These are phyloP conservation scores for Fulmarus glacialis DNA, from an alignment of 2,113 vertebrate species.

Conservation along the genomic window DNA sequence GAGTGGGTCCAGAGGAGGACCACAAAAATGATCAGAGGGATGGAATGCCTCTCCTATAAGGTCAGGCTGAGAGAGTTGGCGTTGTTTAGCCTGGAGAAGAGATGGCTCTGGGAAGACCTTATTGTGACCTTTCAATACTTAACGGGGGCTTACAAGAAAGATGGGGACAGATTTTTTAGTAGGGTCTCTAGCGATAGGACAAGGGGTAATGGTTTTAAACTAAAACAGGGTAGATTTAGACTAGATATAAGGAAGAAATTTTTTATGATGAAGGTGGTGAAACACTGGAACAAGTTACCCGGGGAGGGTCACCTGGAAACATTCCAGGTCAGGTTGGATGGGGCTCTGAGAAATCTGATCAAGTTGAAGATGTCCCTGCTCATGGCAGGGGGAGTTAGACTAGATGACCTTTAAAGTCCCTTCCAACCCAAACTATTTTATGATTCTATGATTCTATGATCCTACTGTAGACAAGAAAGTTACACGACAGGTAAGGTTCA, in stretches of 20 bases:
- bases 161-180: background rate
- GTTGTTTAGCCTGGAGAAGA: background rate
- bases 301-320: no score
- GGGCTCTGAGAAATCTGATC: no score
- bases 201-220: background rate
- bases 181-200: background rate
- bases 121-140: background rate
- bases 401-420: no score
- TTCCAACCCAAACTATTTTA: no score
- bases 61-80: background rate
- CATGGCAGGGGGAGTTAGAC: no score
- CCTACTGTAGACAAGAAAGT: background rate
- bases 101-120: background rate
- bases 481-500: background rate
- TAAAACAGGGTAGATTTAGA: no score
- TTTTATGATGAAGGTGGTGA: no score
- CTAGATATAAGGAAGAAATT: no score
- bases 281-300: no score
- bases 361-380: no score
- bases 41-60: background rate
- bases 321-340: no score
- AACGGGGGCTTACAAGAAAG: background rate
- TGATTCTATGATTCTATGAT: background rate
- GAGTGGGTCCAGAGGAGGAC: background rate
- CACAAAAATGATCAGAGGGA: background rate